Evolutionary conservation across 1,140 invertebrate species (phyloP), one percentile per base, ranked within the genome.

Genomic region (Eriosoma lanigerum): DNA sequence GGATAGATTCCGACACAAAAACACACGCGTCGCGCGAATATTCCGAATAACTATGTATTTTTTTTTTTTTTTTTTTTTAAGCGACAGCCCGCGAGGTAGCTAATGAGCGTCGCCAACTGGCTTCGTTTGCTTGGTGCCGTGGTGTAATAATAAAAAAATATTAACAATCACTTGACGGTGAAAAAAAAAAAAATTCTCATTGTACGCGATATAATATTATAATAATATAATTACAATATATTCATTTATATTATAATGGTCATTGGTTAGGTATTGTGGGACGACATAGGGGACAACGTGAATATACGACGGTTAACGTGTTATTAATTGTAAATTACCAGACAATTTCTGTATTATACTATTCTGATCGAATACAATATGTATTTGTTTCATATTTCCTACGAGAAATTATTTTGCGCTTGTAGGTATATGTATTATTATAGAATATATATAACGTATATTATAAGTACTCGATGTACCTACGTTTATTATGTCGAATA

Each of bases 321-420:
- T 68, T 68, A 68, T 68, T 48, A 68, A 68, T 68, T 13, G 13
- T 68, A 68, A 68, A 68, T 68, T 68, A 68, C 44, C 44, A 13
- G 44, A 21, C 38, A 24, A 68, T 26, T 68, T 48, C 21, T 68
- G 8, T 48, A 48, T 68, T 68, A 68, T 46, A 68, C 38, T 64
- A 64, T 44, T 48, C 44, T 6, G 48, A 64, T 64, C n/a, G n/a
- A 26, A 26, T 46, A n/a, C 13, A 48, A 13, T 48, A 17, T 68
- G 32, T 68, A 21, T 46, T 21, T 46, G 21, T 68, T 68, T 46
- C 15, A 48, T 46, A 46, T 68, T 46, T 48, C 44, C 44, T 6
- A 24, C 44, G 38, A 46, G 64, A 64, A 38, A 64, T 64, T 24
- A n/a, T 64, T 38, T 64, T 64, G 17, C 19, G 1, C 10, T 1